phyloP scores from a whole-genome alignment of 2,113 vertebrate genomes.

The Oreotragus oreotragus region DNA sequence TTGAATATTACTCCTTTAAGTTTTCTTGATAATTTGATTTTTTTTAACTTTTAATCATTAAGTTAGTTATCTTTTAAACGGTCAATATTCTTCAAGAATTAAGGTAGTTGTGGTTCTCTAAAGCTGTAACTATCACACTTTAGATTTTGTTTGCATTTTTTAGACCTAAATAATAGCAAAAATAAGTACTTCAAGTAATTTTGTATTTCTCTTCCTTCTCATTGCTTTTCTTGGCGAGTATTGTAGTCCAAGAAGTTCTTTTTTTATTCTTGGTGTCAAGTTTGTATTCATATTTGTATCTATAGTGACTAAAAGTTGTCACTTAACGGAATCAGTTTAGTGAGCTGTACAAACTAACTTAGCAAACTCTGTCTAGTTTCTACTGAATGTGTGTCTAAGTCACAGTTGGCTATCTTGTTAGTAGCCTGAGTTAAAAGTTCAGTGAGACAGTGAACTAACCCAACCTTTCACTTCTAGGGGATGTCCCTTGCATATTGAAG shows the following conservation, averaged over 20 bases:
- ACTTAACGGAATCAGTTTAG: slow-evolving; percentile 32
- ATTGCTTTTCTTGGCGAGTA: neutral
- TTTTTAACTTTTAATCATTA: slow-evolving; percentile 8
- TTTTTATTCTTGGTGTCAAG: neutral
- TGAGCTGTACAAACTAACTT: slow-evolving; percentile 55
- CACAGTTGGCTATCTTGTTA: slow-evolving; percentile 52
- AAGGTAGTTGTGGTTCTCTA: neutral
- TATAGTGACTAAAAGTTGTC: slow-evolving; percentile 31
- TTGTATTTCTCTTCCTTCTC: neutral
- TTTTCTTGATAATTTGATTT: neutral
- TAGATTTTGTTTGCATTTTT: neutral
- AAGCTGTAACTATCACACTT: neutral
- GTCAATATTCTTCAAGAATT: neutral
- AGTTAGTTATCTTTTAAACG: neutral
- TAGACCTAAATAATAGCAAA: neutral
- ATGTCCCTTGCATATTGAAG: neutral
- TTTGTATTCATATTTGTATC: neutral
- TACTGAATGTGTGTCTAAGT: slow-evolving; percentile 22
- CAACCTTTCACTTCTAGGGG: neutral
- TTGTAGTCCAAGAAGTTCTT: neutral
- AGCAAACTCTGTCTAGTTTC: slow-evolving; percentile 35
- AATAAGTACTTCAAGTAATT: neutral
- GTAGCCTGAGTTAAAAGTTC: slow-evolving; percentile 17
- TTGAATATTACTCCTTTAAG: neutral
- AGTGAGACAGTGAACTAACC: neutral